Evolutionary conservation across 92 coral and sea anemone species (phyloP), one percentile per base, ranked within the genome.

Genomic region (Galaxea fascicularis): DNA sequence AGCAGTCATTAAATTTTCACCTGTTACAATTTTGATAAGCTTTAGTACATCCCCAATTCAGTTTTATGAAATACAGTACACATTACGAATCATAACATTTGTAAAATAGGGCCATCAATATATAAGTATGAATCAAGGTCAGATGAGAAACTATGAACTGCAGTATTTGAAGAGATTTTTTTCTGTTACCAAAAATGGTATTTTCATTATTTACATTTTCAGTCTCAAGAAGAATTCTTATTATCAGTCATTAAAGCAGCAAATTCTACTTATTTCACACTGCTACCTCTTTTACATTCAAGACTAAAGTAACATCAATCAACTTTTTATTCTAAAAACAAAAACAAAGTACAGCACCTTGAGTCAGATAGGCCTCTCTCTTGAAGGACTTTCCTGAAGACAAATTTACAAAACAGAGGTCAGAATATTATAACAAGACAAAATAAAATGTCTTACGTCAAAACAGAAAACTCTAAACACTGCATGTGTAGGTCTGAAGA

Each of bases 381-480:
- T 87, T 96, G 98, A 8, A 96, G 91, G 79, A 94, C 98, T 81
- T 94, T 96, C 88, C 98, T 96, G 84, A 18, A 81, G 25, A 57
- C 44, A 35, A 85, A 86, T 51, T 54, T 24, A 45, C 47, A 49
- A 71, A 70, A 31, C 29, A 30, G 21, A 63, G 44, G 22, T 62
- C 25, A 62, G 57, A 17, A 13, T 49, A 31, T 20, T 39, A 0
- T 16, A 31, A 5, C 4, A 46, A 12, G 5, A 11, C 30, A 10
- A 67, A 30, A 31, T 16, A 15, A 44, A 4, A 30, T n/a, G 15
- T 10, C 24, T 67, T 35, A 13, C 3, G 4, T 53, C 17, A 35
- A 30, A 35, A 14, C 10, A 15, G 3, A 67, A 30, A 67, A 67
- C 4, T 31, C 14, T 65, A 14, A 58, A 20, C 16, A n/a, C n/a